Percentiles rank a stretch among this genome's conserved stretches.
phyloP scores from a whole-genome alignment of 2,888 invertebrate species.

The Oeneis ivallda region DNA sequence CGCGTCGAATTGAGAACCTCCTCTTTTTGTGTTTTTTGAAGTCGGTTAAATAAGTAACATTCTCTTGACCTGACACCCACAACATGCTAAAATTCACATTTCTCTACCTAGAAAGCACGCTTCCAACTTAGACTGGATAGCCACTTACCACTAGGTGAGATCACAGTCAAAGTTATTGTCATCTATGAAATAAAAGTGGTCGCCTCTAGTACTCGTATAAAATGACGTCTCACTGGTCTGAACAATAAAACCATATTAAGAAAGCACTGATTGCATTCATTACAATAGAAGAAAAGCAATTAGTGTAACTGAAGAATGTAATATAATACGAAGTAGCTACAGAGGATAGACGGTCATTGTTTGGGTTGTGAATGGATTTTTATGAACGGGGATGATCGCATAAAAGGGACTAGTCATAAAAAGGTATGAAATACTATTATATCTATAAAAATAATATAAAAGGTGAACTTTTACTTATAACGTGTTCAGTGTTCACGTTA shows the following conservation, averaged over 20 bases:
- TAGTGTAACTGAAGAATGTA: constrained; percentile 37
- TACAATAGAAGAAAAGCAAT: constrained; percentile 38
- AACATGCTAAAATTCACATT: too few relatives aligned
- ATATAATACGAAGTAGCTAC: constrained; percentile 27
- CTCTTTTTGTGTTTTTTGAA: too few relatives aligned
- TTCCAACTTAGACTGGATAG: too few relatives aligned
- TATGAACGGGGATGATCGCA: constrained; percentile 19
- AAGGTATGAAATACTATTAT: constrained; percentile 14
- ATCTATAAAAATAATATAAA: constrained; percentile 12
- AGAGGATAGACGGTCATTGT: constrained; percentile 26
- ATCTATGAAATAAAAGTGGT: too few relatives aligned
- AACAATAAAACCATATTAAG: constrained; percentile 66
- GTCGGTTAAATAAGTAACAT: too few relatives aligned
- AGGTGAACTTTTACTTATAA: constrained; percentile 2
- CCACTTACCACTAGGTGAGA: too few relatives aligned
- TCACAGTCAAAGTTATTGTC: too few relatives aligned
- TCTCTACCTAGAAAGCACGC: too few relatives aligned
- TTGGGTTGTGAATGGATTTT: constrained; percentile 27
- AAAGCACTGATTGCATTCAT: constrained; percentile 51
- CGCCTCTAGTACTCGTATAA: not conserved
- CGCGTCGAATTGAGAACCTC: too few relatives aligned
- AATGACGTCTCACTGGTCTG: not conserved
- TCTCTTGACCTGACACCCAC: too few relatives aligned
- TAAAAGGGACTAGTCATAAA: constrained; percentile 17
- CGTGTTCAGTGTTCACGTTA: too few relatives aligned